Evolutionary conservation across 2,888 invertebrate genomes (phyloP).

Genomic region (Diogma glabrata): DNA sequence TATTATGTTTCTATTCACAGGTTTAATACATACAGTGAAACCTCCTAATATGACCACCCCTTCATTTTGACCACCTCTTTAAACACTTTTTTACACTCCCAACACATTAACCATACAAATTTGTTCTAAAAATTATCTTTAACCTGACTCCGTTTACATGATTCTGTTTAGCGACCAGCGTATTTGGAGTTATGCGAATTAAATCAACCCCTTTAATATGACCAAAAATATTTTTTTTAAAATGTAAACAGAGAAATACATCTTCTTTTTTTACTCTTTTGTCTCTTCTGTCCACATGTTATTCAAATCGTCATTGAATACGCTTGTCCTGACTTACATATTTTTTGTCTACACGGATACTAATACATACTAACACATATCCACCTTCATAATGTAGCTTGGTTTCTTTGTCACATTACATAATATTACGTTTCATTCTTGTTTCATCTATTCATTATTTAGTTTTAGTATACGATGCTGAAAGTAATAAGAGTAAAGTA

Average conservation of each 20-base stretch:
- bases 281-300: not conserved
- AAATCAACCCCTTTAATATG: not conserved
- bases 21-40: too few species aligned
- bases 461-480: slow-evolving; percentile 3
- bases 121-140: not conserved
- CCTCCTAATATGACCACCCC: not conserved
- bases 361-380: too few species aligned
- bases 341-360: not conserved
- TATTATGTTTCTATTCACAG: too few species aligned
- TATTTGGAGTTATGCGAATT: not conserved
- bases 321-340: too few species aligned
- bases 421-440: not conserved
- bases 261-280: too few species aligned
- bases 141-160: not conserved
- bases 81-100: not conserved
- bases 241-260: too few species aligned
- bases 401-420: not conserved
- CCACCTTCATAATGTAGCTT: too few species aligned
- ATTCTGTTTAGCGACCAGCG: not conserved
- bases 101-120: not conserved
- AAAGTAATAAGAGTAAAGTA: too few species aligned
- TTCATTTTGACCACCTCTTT: not conserved
- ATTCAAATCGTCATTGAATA: not conserved
- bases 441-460: not conserved
- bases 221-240: not conserved